phyloP scores from a whole-genome alignment of 2,797 vertebrate genomes.

The Saxicola maurus region DNA sequence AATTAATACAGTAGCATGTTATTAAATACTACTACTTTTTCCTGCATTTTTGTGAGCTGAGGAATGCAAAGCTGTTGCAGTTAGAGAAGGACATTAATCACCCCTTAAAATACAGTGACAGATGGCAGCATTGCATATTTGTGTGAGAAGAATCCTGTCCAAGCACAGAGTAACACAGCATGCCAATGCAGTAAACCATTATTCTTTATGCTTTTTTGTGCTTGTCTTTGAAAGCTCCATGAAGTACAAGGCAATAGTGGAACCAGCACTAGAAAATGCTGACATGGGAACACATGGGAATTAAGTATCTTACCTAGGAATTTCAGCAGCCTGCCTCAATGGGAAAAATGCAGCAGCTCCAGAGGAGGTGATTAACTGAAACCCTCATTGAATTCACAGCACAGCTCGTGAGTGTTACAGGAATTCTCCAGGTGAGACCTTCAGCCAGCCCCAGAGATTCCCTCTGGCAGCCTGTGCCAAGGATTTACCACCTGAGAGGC shows the following conservation, averaged over 20 bases:
- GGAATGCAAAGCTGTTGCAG: neutral
- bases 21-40: neutral
- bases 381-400: neutral
- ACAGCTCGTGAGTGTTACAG: neutral
- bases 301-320: neutral
- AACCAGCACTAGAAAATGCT: neutral
- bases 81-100: neutral
- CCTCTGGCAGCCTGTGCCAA: neutral
- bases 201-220: neutral
- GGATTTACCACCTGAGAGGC: neutral
- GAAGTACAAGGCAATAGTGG: neutral
- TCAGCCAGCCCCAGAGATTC: neutral
- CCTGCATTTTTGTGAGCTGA: neutral
- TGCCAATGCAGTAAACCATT: neutral
- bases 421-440: neutral
- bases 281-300: neutral
- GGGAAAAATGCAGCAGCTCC: neutral
- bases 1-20: neutral
- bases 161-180: neutral
- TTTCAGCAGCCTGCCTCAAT: accelerated
- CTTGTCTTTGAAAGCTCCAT: neutral
- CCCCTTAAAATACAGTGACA: neutral
- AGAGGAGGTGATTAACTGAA: neutral
- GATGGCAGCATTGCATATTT: neutral
- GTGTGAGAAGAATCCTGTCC: neutral